Evolutionary conservation across 2,797 vertebrate species (phyloP), one percentile per base, ranked within the genome.

Genomic region (Brotula barbata): DNA sequence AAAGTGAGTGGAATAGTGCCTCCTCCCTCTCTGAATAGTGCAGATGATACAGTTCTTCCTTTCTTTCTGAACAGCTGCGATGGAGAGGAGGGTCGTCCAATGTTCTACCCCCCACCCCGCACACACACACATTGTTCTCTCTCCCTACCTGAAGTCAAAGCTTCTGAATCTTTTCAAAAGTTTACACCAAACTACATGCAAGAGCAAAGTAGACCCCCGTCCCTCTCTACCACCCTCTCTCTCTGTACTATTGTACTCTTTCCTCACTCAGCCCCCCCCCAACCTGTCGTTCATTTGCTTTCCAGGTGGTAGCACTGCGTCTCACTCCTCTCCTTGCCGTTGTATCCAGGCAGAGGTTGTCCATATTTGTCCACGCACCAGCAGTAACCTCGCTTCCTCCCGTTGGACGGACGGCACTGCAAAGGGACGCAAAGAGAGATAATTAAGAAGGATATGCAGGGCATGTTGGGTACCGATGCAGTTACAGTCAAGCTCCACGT

Each of bases 331-430:
- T 92, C 92, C 51, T 91, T 91, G 58, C 86, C 80, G 2, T 94
- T 87, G 1, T 91, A 93, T 16, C 93, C 92, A 0, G 95, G 95
- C 34, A 98, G 89, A 0, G 92, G 83, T 75, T 96, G 94, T 45
- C 96, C 96, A 0, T 97, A 98, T 84, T 95, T 98, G 89, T 98
- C 96, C 85, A 98, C 96, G 0, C 96, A 98, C 96, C 95, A 98
- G 89, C 96, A 98, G 82, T 92, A 92, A 52, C 96, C 96, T 66
- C 96, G 91, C 84, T 92, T 97, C 68, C 93, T 88, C 78, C 96
- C 96, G 89, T 95, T 96, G 78, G 96, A 97, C 2, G 96, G 93
- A 80, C 94, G 94, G 77, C 96, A 98, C 96, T 98, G 88, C 1
- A 43, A 61, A 69, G 49, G 69, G 45, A 71, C 31, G 10, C 1